Evolutionary conservation across 2,797 vertebrate genomes (phyloP).

Genomic region (Mionectes olivaceus): DNA sequence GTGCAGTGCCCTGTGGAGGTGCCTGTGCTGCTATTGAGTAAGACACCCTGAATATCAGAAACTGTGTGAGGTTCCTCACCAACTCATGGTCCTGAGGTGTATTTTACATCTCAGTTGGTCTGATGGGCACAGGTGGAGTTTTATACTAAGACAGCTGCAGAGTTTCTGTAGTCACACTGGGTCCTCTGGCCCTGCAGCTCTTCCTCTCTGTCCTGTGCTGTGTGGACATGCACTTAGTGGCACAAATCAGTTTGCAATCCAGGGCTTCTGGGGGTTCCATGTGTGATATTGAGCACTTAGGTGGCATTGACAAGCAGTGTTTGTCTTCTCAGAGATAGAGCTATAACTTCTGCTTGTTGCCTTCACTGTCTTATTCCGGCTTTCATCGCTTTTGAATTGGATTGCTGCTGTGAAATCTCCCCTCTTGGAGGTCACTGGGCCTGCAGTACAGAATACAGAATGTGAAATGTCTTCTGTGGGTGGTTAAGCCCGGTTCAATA

Average conservation of each 20-base stretch:
- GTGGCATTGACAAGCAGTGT: constrained; percentile 43
- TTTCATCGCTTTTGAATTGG: constrained; percentile 23
- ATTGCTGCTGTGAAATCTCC: constrained; percentile 26
- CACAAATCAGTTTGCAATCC: neutral
- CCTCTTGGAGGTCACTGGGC: constrained; percentile 32
- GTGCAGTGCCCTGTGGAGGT: neutral
- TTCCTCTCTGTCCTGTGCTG: neutral
- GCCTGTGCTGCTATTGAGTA: neutral
- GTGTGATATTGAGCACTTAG: constrained; percentile 8
- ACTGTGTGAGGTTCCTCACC: neutral
- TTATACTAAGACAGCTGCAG: neutral
- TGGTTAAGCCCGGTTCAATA: neutral
- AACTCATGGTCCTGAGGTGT: neutral
- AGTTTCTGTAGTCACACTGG: neutral
- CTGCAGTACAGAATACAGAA: constrained; percentile 6
- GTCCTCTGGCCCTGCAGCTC: neutral
- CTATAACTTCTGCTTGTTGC: constrained; percentile 36
- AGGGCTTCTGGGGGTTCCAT: neutral
- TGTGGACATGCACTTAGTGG: neutral
- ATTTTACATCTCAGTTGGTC: neutral
- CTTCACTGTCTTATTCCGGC: neutral
- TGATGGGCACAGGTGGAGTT: neutral
- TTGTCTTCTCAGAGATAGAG: constrained; percentile 29
- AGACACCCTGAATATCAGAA: neutral
- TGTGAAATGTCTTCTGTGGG: neutral